Percentiles rank a stretch among this genome's conserved stretches.
phyloP scores from a whole-genome alignment of 2,888 invertebrate species.

The Plagodis dolabraria region DNA sequence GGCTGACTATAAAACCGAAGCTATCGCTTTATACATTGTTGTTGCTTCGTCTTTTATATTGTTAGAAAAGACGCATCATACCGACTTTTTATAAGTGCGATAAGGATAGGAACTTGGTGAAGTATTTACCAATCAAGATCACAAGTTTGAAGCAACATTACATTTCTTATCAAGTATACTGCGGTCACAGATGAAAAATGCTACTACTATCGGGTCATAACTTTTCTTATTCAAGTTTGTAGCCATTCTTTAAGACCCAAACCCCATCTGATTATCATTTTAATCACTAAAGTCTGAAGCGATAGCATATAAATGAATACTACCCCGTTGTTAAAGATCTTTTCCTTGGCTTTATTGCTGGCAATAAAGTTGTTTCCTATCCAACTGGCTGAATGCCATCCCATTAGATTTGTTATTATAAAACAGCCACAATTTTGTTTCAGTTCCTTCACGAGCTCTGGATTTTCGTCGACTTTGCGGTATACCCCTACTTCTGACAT shows the following conservation, averaged over 20 bases:
- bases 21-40: too few species aligned
- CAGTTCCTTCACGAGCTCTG: slow-evolving; percentile 80
- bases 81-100: too few species aligned
- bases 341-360: slow-evolving; percentile 9
- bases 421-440: slow-evolving; percentile 14
- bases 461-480: slow-evolving; percentile 88
- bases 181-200: too few species aligned
- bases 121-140: too few species aligned
- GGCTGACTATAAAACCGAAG: too few species aligned
- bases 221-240: slow-evolving; percentile 9
- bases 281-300: slow-evolving; percentile 6
- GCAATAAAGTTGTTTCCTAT: slow-evolving; percentile 13
- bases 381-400: slow-evolving; percentile 14
- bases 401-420: slow-evolving; percentile 18
- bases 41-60: too few species aligned
- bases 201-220: background rate
- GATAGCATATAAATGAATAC: slow-evolving; percentile 11
- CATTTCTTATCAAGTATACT: too few species aligned
- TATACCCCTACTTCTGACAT: slow-evolving; percentile 93
- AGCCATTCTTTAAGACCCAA: slow-evolving; percentile 4
- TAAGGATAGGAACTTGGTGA: too few species aligned
- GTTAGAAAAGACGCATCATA: too few species aligned
- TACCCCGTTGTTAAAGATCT: slow-evolving; percentile 7
- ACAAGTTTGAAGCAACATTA: too few species aligned
- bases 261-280: slow-evolving; percentile 18